Evolutionary conservation across 2,797 vertebrate species (phyloP).

Genomic region (Coluber constrictor): DNA sequence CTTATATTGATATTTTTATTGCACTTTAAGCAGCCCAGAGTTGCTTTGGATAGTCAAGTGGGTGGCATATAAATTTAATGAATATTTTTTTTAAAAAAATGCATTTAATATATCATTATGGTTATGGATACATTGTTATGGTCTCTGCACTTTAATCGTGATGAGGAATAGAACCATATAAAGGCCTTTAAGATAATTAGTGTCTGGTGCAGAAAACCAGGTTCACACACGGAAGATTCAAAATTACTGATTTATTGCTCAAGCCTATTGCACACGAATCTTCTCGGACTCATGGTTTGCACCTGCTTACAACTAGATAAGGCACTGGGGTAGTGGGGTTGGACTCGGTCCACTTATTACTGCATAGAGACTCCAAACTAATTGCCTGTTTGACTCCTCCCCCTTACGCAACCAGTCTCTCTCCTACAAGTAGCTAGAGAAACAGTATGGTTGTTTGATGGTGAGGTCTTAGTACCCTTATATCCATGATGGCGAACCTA

Average conservation of each 20-base stretch:
- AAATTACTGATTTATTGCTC: neutral
- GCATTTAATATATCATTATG: too few relatives aligned
- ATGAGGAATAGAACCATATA: neutral
- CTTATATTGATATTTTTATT: neutral
- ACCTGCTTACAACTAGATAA: neutral
- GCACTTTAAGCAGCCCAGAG: neutral
- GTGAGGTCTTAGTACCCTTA: neutral
- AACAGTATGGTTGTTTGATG: neutral
- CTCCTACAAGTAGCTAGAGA: neutral
- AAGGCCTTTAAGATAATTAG: neutral
- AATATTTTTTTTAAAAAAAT: neutral
- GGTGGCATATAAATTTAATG: neutral
- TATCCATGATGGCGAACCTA: too few relatives aligned
- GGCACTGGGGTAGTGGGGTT: neutral
- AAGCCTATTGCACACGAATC: neutral
- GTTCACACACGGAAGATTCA: neutral
- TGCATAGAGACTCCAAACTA: neutral
- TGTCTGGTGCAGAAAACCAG: neutral
- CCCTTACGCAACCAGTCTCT: neutral
- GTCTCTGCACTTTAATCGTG: neutral
- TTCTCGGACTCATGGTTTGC: neutral
- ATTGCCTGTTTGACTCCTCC: neutral
- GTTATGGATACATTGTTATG: neutral
- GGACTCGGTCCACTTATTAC: too few relatives aligned
- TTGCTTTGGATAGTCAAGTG: neutral